These are phyloP conservation scores for Tapirus terrestris DNA, from an alignment of 2,113 vertebrate species.

Conservation along the genomic window DNA sequence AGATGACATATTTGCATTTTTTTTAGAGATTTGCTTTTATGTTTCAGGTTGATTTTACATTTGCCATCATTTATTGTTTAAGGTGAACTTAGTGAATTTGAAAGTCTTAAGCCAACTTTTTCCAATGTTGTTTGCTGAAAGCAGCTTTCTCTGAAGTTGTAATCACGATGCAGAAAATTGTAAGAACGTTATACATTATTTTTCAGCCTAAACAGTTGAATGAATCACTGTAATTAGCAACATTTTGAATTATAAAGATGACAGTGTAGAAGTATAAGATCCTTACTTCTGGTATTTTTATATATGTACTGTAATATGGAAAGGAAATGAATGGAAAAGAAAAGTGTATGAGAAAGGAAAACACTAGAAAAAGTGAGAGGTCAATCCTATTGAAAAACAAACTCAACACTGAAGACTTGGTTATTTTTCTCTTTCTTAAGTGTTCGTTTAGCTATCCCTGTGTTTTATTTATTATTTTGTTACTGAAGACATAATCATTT, in stretches of 20 bases:
- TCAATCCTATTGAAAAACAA: not conserved
- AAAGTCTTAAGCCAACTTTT: conserved; percentile 42
- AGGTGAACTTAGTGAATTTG: not conserved
- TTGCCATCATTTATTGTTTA: not conserved
- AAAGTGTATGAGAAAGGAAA: not conserved
- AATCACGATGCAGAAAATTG: not conserved
- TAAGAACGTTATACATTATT: conserved; percentile 18
- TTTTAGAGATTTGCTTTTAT: conserved; percentile 58
- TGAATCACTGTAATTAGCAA: not conserved
- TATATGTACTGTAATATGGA: not conserved
- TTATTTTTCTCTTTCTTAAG: not conserved
- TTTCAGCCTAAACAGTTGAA: conserved; percentile 28
- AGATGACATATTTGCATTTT: not conserved
- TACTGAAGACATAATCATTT: not conserved
- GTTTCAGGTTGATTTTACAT: not conserved
- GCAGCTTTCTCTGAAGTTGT: conserved; percentile 44
- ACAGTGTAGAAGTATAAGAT: not conserved
- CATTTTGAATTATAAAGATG: not conserved
- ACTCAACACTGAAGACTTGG: not conserved
- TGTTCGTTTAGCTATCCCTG: not conserved
- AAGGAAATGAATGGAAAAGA: not conserved
- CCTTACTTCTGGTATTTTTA: not conserved
- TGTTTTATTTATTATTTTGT: conserved; percentile 36
- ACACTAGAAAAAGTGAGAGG: not conserved
- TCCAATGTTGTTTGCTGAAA: not conserved